phyloP scores from a whole-genome alignment of 2,113 vertebrate genomes.

The Microtus oregoni region DNA sequence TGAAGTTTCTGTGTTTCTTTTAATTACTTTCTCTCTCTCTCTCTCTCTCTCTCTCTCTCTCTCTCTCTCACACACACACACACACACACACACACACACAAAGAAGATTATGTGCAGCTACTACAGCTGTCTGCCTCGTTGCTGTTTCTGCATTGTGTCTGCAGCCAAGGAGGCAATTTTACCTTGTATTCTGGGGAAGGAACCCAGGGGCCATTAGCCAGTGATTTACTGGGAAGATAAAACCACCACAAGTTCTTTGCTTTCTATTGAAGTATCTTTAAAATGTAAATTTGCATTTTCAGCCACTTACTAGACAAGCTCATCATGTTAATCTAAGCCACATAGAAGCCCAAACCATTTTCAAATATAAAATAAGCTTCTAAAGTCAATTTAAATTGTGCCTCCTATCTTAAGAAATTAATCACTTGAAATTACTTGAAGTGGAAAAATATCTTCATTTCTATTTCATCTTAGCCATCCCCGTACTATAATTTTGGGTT shows the following conservation, averaged over 20 bases:
- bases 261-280: not conserved
- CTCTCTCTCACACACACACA: too few species aligned
- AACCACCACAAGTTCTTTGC: not conserved
- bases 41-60: not conserved
- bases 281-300: conserved; percentile 34
- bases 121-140: not conserved
- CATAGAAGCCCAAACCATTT: conserved; percentile 17
- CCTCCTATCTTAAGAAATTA: conserved; percentile 52
- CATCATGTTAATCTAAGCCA: not conserved
- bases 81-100: too few species aligned
- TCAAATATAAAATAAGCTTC: conserved; percentile 40
- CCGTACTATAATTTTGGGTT: conserved; percentile 22
- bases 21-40: not conserved
- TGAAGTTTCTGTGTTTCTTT: conserved; percentile 47
- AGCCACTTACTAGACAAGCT: not conserved
- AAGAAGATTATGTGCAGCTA: not conserved
- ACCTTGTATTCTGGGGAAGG: not conserved
- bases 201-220: not conserved
- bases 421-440: conserved; percentile 37
- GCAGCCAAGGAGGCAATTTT: not conserved
- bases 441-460: not conserved
- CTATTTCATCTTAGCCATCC: conserved; percentile 46
- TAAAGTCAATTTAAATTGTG: conserved; percentile 52
- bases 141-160: not conserved
- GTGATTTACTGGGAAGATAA: not conserved